phyloP scores from a whole-genome alignment of 2,113 vertebrate species.

The Hemiprocne comata region DNA sequence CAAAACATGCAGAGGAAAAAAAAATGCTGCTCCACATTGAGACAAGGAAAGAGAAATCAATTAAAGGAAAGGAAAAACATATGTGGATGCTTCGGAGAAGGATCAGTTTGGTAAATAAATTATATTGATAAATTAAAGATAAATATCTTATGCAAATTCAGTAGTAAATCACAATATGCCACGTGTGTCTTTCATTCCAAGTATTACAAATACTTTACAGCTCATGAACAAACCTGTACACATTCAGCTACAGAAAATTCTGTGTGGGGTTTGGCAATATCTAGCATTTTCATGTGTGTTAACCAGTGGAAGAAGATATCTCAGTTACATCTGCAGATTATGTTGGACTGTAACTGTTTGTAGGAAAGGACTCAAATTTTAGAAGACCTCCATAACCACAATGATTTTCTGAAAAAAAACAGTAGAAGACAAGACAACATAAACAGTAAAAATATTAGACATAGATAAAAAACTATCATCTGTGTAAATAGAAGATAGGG shows the following conservation, averaged over 20 bases:
- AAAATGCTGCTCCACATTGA: background rate
- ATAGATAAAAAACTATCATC: background rate
- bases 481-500: background rate
- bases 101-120: background rate
- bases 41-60: background rate
- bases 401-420: background rate
- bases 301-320: background rate
- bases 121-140: background rate
- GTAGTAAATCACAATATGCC: background rate
- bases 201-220: background rate
- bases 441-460: background rate
- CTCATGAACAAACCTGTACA: background rate
- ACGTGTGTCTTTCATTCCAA: background rate
- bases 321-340: background rate
- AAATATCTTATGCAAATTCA: background rate
- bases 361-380: background rate
- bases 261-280: background rate
- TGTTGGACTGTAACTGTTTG: background rate
- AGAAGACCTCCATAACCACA: background rate
- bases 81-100: background rate
- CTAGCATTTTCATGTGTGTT: background rate
- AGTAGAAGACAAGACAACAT: background rate
- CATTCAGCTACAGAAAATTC: background rate
- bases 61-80: background rate
- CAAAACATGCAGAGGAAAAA: background rate